Conservation (phyloP, 2,888 invertebrate species). For the Limulus polyphemus region DNA sequence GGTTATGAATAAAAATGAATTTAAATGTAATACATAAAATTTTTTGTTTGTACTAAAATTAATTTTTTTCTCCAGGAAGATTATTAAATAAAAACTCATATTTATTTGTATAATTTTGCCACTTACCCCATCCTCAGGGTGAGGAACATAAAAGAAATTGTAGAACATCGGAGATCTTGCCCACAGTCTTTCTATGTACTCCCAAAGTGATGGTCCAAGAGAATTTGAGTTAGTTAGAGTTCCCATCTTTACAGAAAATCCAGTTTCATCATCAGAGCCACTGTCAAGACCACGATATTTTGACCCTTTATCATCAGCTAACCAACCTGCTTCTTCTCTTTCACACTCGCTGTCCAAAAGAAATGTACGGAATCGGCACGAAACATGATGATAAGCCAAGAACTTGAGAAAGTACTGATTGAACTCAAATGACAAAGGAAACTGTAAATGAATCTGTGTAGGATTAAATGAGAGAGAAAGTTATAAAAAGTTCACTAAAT, state of each 20-base stretch:
- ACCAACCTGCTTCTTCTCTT: slow-evolving; percentile 54
- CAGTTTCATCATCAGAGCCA: slow-evolving; percentile 13
- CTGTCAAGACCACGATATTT: slow-evolving; percentile 21
- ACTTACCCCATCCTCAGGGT: slow-evolving; percentile 48
- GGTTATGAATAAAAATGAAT: no score
- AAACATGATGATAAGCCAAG: slow-evolving; percentile 90
- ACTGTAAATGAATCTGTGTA: slow-evolving; percentile 73
- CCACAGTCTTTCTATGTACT: slow-evolving; percentile 82
- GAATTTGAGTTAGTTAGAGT: no score
- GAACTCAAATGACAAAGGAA: slow-evolving; percentile 93
- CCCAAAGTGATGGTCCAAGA: slow-evolving; percentile 70
- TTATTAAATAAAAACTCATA: no score
- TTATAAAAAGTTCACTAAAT: no score
- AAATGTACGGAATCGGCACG: slow-evolving; percentile 91
- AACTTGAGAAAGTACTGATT: slow-evolving; percentile 91
- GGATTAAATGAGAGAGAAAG: background rate
- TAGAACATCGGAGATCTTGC: slow-evolving; percentile 75
- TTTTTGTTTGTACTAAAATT: no score
- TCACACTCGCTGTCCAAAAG: slow-evolving; percentile 87
- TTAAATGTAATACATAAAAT: no score
- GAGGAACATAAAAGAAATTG: slow-evolving; percentile 80
- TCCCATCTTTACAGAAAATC: slow-evolving; percentile 33
- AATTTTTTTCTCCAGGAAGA: no score
- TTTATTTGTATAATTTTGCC: no score
- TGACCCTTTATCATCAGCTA: slow-evolving; percentile 32